Conservation (phyloP, 2,797 vertebrate species). For the Glossophaga mutica region DNA sequence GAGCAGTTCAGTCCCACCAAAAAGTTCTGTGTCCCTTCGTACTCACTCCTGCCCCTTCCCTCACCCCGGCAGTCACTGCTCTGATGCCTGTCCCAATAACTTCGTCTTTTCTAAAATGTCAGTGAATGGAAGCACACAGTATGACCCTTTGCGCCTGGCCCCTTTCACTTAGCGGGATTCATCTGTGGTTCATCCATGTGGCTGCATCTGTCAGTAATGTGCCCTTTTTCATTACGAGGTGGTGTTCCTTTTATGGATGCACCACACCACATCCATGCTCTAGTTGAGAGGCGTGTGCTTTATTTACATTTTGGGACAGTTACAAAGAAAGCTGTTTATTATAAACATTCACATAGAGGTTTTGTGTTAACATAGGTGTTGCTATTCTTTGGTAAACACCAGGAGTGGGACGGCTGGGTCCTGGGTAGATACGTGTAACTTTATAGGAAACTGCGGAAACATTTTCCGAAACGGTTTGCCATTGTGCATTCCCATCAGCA, state of each 20-base stretch:
- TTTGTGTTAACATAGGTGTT: neutral
- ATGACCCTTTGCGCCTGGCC: neutral
- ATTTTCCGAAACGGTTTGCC: neutral
- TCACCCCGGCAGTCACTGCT: neutral
- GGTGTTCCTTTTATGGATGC: neutral
- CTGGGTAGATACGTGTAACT: neutral
- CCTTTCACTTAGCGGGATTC: neutral
- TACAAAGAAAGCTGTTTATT: neutral
- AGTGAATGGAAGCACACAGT: neutral
- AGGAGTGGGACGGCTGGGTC: neutral
- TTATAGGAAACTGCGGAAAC: neutral
- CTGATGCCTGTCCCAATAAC: neutral
- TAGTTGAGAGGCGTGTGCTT: neutral
- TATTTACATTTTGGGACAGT: neutral
- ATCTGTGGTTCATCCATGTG: neutral
- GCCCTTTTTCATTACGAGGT: neutral
- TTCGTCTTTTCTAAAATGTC: neutral
- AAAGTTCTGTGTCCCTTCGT: neutral
- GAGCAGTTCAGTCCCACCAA: neutral
- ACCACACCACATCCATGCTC: neutral
- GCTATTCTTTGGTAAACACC: neutral
- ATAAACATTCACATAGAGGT: neutral
- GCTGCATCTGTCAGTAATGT: neutral
- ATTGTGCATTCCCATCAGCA: neutral
- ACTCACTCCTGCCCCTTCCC: neutral